Evolutionary conservation across 1,140 invertebrate species (phyloP).

Genomic region (Neodiprion fabricii): DNA sequence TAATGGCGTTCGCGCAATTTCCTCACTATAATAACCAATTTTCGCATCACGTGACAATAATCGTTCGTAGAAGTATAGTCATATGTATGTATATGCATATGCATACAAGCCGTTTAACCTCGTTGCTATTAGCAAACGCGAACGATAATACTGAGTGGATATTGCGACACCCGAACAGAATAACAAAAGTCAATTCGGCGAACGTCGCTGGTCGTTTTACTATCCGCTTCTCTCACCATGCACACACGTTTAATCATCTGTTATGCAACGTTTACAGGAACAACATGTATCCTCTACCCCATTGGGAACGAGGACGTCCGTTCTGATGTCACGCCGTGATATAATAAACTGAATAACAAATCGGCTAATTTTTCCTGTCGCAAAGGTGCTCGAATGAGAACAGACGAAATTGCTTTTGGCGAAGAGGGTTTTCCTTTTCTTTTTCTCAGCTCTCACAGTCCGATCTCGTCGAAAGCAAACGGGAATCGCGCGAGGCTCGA

Average conservation of each 20-base stretch:
- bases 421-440: background rate
- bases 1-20: no score
- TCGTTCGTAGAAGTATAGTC: no score
- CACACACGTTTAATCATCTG: background rate
- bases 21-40: no score
- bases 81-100: no score
- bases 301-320: conserved; percentile 3
- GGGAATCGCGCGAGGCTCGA: no score
- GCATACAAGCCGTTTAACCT: no score
- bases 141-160: background rate
- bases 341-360: background rate
- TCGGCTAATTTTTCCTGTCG: background rate
- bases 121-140: background rate
- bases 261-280: background rate
- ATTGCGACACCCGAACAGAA: background rate
- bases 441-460: no score
- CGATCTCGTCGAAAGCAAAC: no score
- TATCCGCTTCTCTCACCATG: background rate
- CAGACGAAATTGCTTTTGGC: background rate
- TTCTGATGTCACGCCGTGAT: background rate
- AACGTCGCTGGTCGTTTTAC: background rate
- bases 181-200: background rate
- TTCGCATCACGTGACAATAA: no score
- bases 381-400: background rate
- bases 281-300: background rate